Base-by-base conservation (phyloP, 2,888 invertebrate genomes). In the Brachylomia viminalis region DNA sequence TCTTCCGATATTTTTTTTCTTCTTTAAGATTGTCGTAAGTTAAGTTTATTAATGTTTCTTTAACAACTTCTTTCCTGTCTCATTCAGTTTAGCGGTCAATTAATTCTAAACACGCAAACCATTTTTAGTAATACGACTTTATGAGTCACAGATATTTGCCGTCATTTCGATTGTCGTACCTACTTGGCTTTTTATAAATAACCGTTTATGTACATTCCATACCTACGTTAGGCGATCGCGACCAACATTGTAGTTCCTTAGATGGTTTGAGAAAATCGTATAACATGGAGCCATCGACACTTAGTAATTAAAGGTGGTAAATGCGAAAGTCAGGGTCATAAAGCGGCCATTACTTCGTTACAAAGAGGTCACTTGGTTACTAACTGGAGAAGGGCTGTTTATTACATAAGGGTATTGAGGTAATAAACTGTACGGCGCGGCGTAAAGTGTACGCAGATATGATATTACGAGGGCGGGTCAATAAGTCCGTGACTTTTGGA, bases 181-280 rank as follows among this genome's bases (percentile, higher is more conserved):
- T n/a, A 45, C 20, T 75, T 62, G 47, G n/a, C n/a, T 61, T 67
- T 84, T 72, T 79, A 82, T 84, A 70, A 82, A 84, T 82, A 73
- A 71, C 59, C 70, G 52, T 78, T 85, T 56, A 82, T 62, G 75
- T 72, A 70, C 72, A 62, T 82, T 82, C 45, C 52, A 47, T 45
- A 58, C 52, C 54, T 56, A 45, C 58, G 27, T 15, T 23, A 33
- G 17, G 52, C n/a, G 42, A 66, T 75, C 72, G 86, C 77, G 76
- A 76, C 47, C 52, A 23, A 67, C n/a, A 67, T 72, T 67, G 20
- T 49, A 59, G 20, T 62, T 66, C 38, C 65, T 47, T 47, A 52
- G n/a, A 75, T 54, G 67, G 33, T 23, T 75, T 61, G 33, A 33
- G 33, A 45, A 65, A 58, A 64, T 27, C n/a, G 56, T 47, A 72